Evolutionary conservation across 2,888 invertebrate genomes (phyloP).

Genomic region (Synergus laeviventris): DNA sequence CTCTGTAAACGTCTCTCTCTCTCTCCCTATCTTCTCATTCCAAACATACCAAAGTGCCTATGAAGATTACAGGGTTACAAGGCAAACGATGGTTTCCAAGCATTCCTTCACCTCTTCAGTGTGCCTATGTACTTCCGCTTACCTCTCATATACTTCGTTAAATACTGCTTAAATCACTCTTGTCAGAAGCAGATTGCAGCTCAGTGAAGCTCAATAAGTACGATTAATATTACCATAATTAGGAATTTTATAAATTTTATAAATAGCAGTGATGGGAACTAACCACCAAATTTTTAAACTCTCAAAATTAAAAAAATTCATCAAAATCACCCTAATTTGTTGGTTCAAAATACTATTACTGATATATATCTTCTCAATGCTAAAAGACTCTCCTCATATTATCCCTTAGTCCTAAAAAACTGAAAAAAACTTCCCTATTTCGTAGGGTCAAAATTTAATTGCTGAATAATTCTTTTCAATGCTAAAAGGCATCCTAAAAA

Average conservation of each 20-base stretch:
- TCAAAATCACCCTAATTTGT: too few species aligned
- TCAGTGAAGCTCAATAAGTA: not conserved
- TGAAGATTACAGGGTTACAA: slow-evolving; percentile 55
- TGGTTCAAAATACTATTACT: too few species aligned
- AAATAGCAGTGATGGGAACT: too few species aligned
- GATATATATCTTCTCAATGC: too few species aligned
- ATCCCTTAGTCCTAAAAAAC: too few species aligned
- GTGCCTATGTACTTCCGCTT: slow-evolving; percentile 13
- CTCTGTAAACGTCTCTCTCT: slow-evolving; percentile 41
- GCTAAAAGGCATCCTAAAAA: too few species aligned
- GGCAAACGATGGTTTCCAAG: slow-evolving; percentile 46
- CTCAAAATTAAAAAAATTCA: too few species aligned
- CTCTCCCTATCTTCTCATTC: slow-evolving; percentile 38
- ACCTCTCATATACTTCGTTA: slow-evolving; percentile 8
- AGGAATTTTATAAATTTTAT: not conserved
- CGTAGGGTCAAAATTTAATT: too few species aligned
- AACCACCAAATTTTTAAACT: too few species aligned
- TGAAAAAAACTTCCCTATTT: too few species aligned
- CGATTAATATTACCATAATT: not conserved
- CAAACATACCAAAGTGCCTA: slow-evolving; percentile 44
- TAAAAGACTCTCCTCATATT: too few species aligned
- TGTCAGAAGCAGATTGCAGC: not conserved
- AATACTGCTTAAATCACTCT: slow-evolving; percentile 9
- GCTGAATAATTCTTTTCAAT: too few species aligned
- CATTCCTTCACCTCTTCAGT: slow-evolving; percentile 33